phyloP scores from a whole-genome alignment of 2,888 invertebrate genomes.

The Ypsolopha scabrella region DNA sequence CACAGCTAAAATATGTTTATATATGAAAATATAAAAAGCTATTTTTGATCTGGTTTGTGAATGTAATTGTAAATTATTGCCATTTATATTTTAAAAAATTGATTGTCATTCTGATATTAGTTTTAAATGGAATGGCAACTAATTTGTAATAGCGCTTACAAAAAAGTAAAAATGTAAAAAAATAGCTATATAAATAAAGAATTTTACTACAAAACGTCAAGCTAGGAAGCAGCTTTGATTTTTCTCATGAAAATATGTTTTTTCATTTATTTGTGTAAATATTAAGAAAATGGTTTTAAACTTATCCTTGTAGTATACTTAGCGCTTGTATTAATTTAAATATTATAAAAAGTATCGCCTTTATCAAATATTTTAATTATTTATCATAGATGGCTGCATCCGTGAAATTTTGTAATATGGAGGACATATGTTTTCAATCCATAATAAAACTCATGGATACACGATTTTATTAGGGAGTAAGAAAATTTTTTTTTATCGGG shows the following conservation, averaged over 20 bases:
- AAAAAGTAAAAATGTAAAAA: constrained; percentile 16
- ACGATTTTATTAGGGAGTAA: neutral
- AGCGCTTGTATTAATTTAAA: constrained; percentile 31
- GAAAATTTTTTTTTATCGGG: constrained; percentile 8
- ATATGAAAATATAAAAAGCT: neutral
- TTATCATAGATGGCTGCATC: constrained; percentile 14
- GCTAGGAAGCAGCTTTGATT: constrained; percentile 11
- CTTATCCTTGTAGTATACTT: constrained; percentile 32
- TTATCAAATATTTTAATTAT: constrained; percentile 17
- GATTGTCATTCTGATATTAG: constrained; percentile 32
- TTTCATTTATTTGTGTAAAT: constrained; percentile 41
- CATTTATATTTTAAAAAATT: neutral
- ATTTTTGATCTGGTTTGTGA: constrained; percentile 1
- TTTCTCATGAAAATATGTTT: constrained; percentile 2
- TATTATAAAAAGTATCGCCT: constrained; percentile 25
- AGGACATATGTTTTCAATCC: constrained; percentile 52
- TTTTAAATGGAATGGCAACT: constrained; percentile 28
- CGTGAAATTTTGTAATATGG: constrained; percentile 47
- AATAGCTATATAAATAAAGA: constrained; percentile 11
- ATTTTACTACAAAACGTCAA: constrained; percentile 9
- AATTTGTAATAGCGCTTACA: constrained; percentile 15
- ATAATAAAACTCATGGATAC: constrained; percentile 31
- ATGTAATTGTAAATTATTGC: neutral
- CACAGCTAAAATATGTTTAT: neutral
- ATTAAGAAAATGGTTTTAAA: constrained; percentile 32